phyloP scores from a whole-genome alignment of 1,140 invertebrate species.

The Euglossa dilemma region DNA sequence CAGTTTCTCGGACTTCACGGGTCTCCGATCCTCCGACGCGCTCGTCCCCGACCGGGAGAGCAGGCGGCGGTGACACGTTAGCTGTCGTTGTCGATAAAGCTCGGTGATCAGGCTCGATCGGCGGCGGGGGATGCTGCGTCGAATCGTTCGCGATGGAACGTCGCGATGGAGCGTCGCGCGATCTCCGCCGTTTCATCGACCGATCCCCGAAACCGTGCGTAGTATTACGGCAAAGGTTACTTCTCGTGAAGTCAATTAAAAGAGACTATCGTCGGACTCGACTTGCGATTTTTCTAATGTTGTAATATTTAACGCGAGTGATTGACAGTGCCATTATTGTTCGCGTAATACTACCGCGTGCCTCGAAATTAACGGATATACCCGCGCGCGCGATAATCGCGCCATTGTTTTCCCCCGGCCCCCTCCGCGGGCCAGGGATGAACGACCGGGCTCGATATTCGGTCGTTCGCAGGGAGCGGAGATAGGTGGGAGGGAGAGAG shows the following conservation, averaged over 20 bases:
- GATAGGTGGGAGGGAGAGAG: not conserved
- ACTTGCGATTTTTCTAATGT: constrained; percentile 70
- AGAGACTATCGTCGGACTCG: constrained; percentile 68
- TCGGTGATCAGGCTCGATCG: constrained; percentile 54
- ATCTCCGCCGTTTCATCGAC: constrained; percentile 73
- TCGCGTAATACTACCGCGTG: constrained; percentile 66
- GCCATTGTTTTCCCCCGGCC: not conserved
- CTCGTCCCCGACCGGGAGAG: too few species aligned
- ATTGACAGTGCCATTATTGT: constrained; percentile 70
- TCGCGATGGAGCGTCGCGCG: constrained; percentile 64
- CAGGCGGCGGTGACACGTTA: too few species aligned
- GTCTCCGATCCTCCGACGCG: too few species aligned
- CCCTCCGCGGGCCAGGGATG: not conserved
- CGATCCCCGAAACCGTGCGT: constrained; percentile 39
- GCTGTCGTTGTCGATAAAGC: not conserved
- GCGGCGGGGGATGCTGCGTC: constrained; percentile 18
- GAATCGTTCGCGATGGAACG: not conserved
- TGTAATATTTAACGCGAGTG: constrained; percentile 70
- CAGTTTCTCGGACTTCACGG: too few species aligned
- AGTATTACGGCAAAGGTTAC: constrained; percentile 65
- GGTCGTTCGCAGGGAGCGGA: not conserved
- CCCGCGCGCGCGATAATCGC: not conserved
- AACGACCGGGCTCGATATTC: not conserved
- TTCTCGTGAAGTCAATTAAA: constrained; percentile 70
- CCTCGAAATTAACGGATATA: constrained; percentile 35